phyloP scores from a whole-genome alignment of 1,140 invertebrate species.

The Macrobrachium nipponense region DNA sequence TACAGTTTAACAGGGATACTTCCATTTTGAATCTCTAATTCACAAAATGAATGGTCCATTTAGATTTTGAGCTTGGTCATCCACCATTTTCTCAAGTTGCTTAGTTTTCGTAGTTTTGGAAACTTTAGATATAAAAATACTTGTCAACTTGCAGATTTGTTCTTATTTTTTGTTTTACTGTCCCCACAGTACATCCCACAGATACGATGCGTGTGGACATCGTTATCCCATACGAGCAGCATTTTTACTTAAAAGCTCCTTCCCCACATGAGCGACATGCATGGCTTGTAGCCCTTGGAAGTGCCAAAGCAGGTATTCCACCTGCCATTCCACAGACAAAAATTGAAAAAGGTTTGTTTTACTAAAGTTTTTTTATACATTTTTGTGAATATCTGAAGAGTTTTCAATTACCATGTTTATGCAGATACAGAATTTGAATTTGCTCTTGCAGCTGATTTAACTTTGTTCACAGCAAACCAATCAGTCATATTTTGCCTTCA shows the following conservation, averaged over 20 bases:
- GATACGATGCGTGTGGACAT: slow-evolving; percentile 81
- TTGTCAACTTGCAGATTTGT: not conserved
- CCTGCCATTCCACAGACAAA: slow-evolving; percentile 68
- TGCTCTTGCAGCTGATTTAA: too few species aligned
- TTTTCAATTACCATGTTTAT: too few species aligned
- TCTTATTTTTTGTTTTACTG: not conserved
- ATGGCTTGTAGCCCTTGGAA: slow-evolving; percentile 84
- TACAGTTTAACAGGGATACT: too few species aligned
- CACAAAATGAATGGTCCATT: too few species aligned
- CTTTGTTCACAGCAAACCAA: too few species aligned
- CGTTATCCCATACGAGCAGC: slow-evolving; percentile 84
- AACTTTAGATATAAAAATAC: not conserved
- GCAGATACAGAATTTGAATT: too few species aligned
- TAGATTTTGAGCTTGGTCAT: too few species aligned
- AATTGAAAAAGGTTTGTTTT: slow-evolving; percentile 66
- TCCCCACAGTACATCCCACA: slow-evolving; percentile 73
- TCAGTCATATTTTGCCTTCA: too few species aligned
- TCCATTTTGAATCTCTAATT: too few species aligned
- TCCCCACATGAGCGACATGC: slow-evolving; percentile 81
- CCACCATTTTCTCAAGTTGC: too few species aligned
- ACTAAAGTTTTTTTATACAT: not conserved
- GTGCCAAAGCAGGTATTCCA: slow-evolving; percentile 81
- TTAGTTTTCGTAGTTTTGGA: not conserved
- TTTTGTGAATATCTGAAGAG: not conserved
- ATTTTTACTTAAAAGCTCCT: slow-evolving; percentile 82